These are phyloP conservation scores for Schizopygopsis pylzovi DNA, from an alignment of 2,797 vertebrate genomes.

Conservation along the genomic window DNA sequence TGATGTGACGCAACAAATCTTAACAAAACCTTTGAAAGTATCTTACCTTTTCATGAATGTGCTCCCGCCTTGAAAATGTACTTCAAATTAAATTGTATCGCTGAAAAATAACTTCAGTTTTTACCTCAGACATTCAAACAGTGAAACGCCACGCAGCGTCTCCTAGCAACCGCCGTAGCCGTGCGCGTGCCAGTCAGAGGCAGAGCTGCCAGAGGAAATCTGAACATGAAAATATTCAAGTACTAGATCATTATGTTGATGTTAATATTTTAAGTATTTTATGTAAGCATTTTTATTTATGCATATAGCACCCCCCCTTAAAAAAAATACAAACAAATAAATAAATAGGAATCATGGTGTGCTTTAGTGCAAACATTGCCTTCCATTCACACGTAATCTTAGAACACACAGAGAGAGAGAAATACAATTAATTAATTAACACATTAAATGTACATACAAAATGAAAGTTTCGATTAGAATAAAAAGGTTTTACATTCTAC, in stretches of 20 bases:
- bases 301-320: background rate
- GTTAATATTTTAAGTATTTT: background rate
- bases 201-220: background rate
- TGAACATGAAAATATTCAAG: background rate
- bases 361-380: background rate
- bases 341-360: background rate
- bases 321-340: background rate
- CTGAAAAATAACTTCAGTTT: background rate
- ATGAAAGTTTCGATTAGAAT: background rate
- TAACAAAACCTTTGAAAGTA: background rate
- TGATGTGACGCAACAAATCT: background rate
- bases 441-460: background rate
- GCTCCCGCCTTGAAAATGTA: background rate
- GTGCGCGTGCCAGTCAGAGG: conserved; percentile 20
- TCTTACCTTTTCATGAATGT: conserved; percentile 30
- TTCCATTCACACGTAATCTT: background rate
- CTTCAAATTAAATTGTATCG: background rate
- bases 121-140: conserved; percentile 31
- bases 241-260: background rate
- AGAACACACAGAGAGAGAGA: background rate
- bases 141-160: conserved; percentile 28
- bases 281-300: background rate
- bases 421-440: background rate
- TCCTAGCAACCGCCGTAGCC: conserved; percentile 61
- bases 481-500: background rate